Conservation (phyloP, 2,888 invertebrate genomes). For the Drosophila paranaensis region DNA sequence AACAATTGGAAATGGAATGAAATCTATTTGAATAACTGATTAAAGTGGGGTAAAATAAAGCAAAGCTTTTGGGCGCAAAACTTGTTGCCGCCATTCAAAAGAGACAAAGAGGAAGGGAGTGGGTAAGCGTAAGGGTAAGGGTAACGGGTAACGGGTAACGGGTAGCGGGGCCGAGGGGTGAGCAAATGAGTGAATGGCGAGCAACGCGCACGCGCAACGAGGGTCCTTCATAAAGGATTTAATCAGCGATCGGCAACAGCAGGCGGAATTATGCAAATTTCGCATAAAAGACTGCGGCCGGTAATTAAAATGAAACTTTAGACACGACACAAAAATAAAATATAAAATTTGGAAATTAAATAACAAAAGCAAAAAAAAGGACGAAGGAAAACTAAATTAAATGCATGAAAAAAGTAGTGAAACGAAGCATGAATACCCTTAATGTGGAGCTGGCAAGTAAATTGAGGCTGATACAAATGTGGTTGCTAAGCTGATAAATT, state of each 20-base stretch:
- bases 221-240: slow-evolving; percentile 62
- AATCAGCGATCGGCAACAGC: slow-evolving; percentile 44
- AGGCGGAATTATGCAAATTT: slow-evolving; percentile 65
- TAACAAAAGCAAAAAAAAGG: slow-evolving; percentile 6
- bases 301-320: slow-evolving; percentile 57
- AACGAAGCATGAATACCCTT: slow-evolving; percentile 15
- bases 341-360: slow-evolving; percentile 22
- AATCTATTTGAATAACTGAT: slow-evolving; percentile 76
- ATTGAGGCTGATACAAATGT: too few relatives aligned
- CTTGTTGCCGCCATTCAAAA: slow-evolving; percentile 10
- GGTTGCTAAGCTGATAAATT: too few relatives aligned
- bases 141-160: not conserved
- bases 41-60: slow-evolving; percentile 40
- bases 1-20: slow-evolving; percentile 61
- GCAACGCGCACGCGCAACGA: slow-evolving; percentile 54
- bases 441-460: not conserved
- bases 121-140: slow-evolving; percentile 16
- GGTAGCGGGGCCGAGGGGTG: slow-evolving; percentile 6
- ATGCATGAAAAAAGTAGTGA: not conserved
- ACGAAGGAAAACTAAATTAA: slow-evolving; percentile 5
- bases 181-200: slow-evolving; percentile 21
- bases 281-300: slow-evolving; percentile 28
- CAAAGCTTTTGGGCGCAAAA: slow-evolving; percentile 18
- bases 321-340: slow-evolving; percentile 4
- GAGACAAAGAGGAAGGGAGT: not conserved